Conservation (phyloP, 2,113 vertebrate species). For the Macaca mulatta region DNA sequence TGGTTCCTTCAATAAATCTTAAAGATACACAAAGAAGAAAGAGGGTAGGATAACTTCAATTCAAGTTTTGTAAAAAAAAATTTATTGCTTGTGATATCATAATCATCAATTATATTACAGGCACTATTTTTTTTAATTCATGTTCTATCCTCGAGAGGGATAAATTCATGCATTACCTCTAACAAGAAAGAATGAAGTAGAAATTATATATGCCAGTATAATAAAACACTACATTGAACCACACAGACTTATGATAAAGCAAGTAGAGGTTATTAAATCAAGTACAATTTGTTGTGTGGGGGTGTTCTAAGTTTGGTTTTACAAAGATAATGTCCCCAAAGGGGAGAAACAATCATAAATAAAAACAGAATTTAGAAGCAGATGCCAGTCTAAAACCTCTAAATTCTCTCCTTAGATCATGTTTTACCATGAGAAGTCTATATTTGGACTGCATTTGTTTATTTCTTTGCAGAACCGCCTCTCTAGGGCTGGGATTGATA, state of each 20-base stretch:
- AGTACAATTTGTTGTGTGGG: conserved; percentile 53
- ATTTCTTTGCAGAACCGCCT: conserved; percentile 8
- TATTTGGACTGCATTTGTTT: conserved; percentile 24
- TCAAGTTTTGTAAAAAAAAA: conserved; percentile 74
- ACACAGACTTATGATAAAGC: conserved; percentile 70
- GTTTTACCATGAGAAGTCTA: background rate
- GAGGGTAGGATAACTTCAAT: conserved; percentile 73
- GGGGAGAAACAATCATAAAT: conserved; percentile 58
- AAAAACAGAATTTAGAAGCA: conserved; percentile 74
- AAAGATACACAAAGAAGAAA: conserved; percentile 73
- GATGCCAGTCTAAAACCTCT: conserved; percentile 61
- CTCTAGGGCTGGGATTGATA: background rate
- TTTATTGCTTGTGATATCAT: conserved; percentile 80
- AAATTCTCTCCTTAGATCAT: conserved; percentile 77
- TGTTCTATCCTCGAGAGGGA: conserved; percentile 69
- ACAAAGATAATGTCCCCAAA: conserved; percentile 61
- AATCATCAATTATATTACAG: conserved; percentile 77
- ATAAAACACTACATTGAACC: conserved; percentile 74
- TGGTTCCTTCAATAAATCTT: conserved; percentile 59
- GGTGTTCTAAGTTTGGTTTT: conserved; percentile 51
- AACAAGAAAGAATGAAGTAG: conserved; percentile 72
- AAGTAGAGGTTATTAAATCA: conserved; percentile 68
- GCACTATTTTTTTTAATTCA: conserved; percentile 68
- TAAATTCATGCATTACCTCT: conserved; percentile 73
- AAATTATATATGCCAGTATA: conserved; percentile 69